A percentile compares a stretch with the other conserved stretches of the same genome.
Conservation (phyloP, 1,140 invertebrate genomes). For the Scaptomyza montana region DNA sequence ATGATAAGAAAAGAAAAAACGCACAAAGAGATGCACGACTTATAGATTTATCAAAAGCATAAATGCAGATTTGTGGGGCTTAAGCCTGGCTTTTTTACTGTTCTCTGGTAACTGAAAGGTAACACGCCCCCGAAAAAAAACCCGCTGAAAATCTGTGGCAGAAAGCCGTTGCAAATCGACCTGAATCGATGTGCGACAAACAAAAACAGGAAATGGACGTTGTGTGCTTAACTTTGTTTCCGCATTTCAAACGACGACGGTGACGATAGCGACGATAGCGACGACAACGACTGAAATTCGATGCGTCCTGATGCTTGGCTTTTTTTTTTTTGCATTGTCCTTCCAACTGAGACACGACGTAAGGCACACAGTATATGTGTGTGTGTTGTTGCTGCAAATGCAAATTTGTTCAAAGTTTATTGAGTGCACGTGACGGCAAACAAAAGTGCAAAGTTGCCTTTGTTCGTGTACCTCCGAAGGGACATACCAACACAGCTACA, state of each 20-base stretch:
- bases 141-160: slow-evolving; percentile 67
- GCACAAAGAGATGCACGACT: slow-evolving; percentile 8
- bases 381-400: slow-evolving; percentile 63
- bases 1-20: slow-evolving; percentile 22
- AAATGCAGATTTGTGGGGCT: slow-evolving; percentile 10
- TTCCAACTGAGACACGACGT: neutral
- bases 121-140: slow-evolving; percentile 37
- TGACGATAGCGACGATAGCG: neutral
- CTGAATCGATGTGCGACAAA: slow-evolving; percentile 70
- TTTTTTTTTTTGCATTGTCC: neutral
- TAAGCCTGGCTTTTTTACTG: slow-evolving; percentile 22
- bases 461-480: slow-evolving; percentile 29
- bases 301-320: slow-evolving; percentile 46
- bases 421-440: slow-evolving; percentile 82
- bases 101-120: neutral
- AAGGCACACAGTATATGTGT: slow-evolving; percentile 6
- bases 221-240: slow-evolving; percentile 81
- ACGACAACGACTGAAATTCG: slow-evolving; percentile 68
- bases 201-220: slow-evolving; percentile 80
- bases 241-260: slow-evolving; percentile 35
- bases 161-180: slow-evolving; percentile 76
- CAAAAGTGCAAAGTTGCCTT: slow-evolving; percentile 75
- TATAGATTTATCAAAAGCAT: slow-evolving; percentile 15
- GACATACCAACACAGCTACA: neutral
- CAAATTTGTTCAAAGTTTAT: slow-evolving; percentile 83